Base-by-base conservation (phyloP, 2,888 invertebrate species). In the Augochlorella aurata region DNA sequence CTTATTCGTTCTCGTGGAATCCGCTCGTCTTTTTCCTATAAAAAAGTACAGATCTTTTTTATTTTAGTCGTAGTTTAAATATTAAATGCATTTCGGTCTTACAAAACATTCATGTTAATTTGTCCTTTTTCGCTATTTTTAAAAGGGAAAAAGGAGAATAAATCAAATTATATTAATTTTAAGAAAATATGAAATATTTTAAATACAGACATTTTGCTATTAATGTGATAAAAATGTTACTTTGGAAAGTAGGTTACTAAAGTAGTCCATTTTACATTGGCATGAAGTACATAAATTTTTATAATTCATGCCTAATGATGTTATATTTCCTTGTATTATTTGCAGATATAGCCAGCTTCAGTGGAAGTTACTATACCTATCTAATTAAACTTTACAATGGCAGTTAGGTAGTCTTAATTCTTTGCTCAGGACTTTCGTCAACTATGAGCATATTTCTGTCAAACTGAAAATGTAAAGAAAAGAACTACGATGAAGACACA, bases 401-500 rank as follows among this genome's bases (percentile, higher is more conserved):
- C 88, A 76, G 87, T 89, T 81, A 92, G 91, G 87, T 92, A 92
- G 90, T 90, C 82, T 77, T 82, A 70, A 80, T 75, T 80, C 74
- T 83, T 76, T 71, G 74, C 68, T 72, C 77, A 72, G 74, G 50
- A 79, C 74, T 73, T 81, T 82, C 70, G 61, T 67, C 18, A 54
- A 77, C 63, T 85, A 84, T 78, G 79, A 84, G 81, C 74, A 77
- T 71, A 85, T 85, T 81, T 73, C 58, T 66, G 81, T 83, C 38
- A 44, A 71, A 52, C 63, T 82, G 85, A 93, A 93, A 88, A 93
- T 93, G 93, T 93, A 91, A 93, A 91, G 85, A 84, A 70, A 86
- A 84, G 85, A 81, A 81, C 87, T 85, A 90, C 89, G 90, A 93
- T 93, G 93, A 93, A 93, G 92, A 93, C 93, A 89, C 93, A 93